phyloP scores from a whole-genome alignment of 1,140 invertebrate species.

The Cylas formicarius region DNA sequence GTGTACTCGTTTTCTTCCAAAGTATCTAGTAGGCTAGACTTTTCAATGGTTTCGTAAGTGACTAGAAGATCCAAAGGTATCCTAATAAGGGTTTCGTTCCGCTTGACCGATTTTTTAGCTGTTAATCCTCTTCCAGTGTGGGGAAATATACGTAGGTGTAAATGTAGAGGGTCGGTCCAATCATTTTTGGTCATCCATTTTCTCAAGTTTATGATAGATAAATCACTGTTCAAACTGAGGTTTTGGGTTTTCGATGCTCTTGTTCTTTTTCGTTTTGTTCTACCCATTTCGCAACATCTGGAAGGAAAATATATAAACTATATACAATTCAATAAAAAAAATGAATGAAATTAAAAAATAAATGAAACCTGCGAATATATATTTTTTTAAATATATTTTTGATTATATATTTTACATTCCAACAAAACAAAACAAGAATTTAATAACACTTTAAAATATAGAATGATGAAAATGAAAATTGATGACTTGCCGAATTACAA shows the following conservation, averaged over 20 bases:
- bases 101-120: constrained; percentile 41
- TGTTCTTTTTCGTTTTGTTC: constrained; percentile 18
- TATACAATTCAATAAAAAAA: no score
- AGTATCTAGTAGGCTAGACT: constrained; percentile 32
- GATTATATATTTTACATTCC: no score
- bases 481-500: no score
- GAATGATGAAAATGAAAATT: no score
- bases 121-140: constrained; percentile 52
- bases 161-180: constrained; percentile 31
- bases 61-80: constrained; percentile 50
- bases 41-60: constrained; percentile 39
- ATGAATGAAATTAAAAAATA: no score
- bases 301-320: no score
- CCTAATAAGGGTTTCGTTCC: constrained; percentile 45
- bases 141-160: constrained; percentile 39
- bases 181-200: constrained; percentile 30
- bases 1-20: constrained; percentile 37
- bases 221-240: constrained; percentile 18
- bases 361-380: no score
- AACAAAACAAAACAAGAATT: no score
- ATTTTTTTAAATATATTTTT: no score
- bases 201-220: constrained; percentile 24
- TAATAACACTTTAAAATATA: no score
- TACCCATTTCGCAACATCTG: constrained; percentile 24
- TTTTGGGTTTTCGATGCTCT: constrained; percentile 1